Evolutionary conservation across 2,113 vertebrate genomes (phyloP), one percentile per base, ranked within the genome.

Genomic region (Scolopax mira): DNA sequence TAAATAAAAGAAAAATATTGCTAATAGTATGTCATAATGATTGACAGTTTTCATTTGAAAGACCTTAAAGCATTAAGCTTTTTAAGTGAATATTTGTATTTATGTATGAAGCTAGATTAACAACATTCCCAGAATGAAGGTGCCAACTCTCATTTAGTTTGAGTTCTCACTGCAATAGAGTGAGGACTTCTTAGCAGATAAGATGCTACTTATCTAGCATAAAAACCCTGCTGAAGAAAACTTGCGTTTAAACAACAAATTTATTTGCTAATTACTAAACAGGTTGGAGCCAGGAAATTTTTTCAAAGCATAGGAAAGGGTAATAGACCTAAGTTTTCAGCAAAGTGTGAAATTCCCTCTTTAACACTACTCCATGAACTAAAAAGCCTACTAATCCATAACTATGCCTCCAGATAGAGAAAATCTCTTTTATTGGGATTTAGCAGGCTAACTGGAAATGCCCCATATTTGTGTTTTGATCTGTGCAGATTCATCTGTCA

Each of bases 401-500:
- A 27, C 42, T 75, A 21, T 73, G 69, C 72, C 71, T 93, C 33
- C 13, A 85, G 55, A 93, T 21, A 92, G 2, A 94, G 71, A 62
- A 94, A 55, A 79, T 48, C 7, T 49, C 54, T 92, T 84, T 35
- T 62, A 66, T 3, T 66, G 13, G 31, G 61, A 64, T 92, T 91
- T 96, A 54, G 66, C 61, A 74, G 51, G 33, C 69, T 92, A 87
- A 58, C 69, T 80, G 65, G 49, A 48, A 90, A 89, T 85, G 39
- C 11, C 66, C 41, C 30, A 57, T 94, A 88, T 94, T 89, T 81
- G 54, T 95, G 65, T 96, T 96, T 94, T 96, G 80, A 93, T 96
- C 66, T 89, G 22, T 28, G 16, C 37, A 79, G 46, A 49, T 91
- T 89, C 55, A 85, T 93, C 65, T 86, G 1, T 70, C 46, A 61